Conservation (phyloP, 2,113 vertebrate genomes). For the Caranx melampygus region DNA sequence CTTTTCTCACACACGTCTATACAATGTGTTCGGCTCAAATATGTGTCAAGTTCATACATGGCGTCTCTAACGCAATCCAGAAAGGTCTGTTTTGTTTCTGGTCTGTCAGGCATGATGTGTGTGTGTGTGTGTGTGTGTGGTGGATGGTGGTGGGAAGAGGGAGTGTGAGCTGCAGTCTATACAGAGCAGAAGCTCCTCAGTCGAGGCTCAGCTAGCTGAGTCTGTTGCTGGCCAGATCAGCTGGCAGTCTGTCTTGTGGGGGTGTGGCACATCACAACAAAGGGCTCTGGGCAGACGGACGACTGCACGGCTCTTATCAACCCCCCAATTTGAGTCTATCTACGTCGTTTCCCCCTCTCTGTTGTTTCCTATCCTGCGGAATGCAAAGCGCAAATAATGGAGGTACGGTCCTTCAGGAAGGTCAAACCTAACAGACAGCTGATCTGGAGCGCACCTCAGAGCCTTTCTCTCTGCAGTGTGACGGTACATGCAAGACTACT, state of each 20-base stretch:
- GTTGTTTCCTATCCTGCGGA: constrained; percentile 51
- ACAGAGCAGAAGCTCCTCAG: constrained; percentile 57
- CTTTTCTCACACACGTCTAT: background rate
- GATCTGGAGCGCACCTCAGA: constrained; percentile 27
- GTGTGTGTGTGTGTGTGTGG: constrained; percentile 9
- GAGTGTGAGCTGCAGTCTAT: constrained; percentile 53
- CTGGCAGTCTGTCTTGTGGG: constrained; percentile 86
- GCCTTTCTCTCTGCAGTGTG: constrained; percentile 34
- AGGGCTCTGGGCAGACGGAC: constrained; percentile 82
- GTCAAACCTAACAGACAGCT: constrained; percentile 19
- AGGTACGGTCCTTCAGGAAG: constrained; percentile 44
- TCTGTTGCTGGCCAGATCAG: constrained; percentile 92
- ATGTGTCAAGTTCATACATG: constrained; percentile 36
- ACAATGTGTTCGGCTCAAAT: constrained; percentile 10
- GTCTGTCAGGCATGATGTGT: constrained; percentile 21
- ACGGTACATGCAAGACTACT: background rate
- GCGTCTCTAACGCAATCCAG: constrained; percentile 10
- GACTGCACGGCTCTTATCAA: constrained; percentile 77
- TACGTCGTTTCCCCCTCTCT: constrained; percentile 29
- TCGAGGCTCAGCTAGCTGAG: constrained; percentile 86
- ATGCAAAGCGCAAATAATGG: constrained; percentile 51
- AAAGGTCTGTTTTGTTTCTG: constrained; percentile 39
- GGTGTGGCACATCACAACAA: constrained; percentile 89
- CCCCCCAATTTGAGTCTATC: constrained; percentile 73
- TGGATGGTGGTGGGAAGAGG: constrained; percentile 9